Conservation (phyloP, 2,113 vertebrate genomes). For the Coturnix japonica region DNA sequence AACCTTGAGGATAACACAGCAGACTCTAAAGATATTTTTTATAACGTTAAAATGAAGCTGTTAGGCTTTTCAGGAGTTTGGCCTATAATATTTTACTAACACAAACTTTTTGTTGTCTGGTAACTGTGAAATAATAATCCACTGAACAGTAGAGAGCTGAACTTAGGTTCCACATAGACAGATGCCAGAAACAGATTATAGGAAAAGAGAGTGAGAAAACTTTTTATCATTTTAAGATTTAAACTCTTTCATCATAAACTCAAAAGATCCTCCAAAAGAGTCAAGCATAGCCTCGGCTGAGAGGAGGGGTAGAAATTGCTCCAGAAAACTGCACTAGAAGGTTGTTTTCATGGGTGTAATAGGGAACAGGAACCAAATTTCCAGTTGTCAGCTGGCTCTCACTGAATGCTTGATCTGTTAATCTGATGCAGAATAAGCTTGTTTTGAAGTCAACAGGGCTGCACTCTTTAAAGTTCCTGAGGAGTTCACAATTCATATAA, state of each 20-base stretch:
- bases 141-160: neutral
- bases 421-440: neutral
- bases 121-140: slow-evolving; percentile 2
- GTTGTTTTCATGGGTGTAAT: neutral
- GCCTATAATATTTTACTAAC: slow-evolving; percentile 12
- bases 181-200: slow-evolving; percentile 42
- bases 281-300: neutral
- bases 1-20: neutral
- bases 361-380: neutral
- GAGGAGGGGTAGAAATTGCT: neutral
- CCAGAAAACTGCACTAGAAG: neutral
- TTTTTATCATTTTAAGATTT: slow-evolving; percentile 4
- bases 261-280: slow-evolving; percentile 11
- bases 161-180: neutral
- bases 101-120: neutral
- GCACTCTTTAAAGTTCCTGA: neutral
- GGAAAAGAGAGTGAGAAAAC: slow-evolving; percentile 29
- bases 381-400: neutral
- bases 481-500: slow-evolving; percentile 17
- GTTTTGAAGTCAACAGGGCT: neutral
- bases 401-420: neutral
- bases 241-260: neutral
- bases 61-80: neutral
- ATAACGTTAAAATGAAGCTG: neutral
- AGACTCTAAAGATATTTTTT: neutral